These are phyloP conservation scores for Orthosia cruda DNA, from an alignment of 2,888 invertebrate genomes.

Conservation along the genomic window DNA sequence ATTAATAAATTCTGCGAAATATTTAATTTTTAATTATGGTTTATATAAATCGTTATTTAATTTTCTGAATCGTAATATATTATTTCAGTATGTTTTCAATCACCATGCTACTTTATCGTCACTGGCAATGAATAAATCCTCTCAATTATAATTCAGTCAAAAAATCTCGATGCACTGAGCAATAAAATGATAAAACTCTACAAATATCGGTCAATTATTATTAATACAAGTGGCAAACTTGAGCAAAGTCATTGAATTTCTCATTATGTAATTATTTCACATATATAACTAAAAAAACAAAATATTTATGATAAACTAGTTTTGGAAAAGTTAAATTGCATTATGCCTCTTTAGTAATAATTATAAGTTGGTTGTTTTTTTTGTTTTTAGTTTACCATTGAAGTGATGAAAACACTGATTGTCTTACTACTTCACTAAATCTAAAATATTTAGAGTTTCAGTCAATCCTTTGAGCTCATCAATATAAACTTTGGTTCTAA, in stretches of 20 bases:
- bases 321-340: not conserved
- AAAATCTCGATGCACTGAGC: not conserved
- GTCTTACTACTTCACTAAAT: slow-evolving; percentile 7
- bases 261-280: not conserved
- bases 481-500: slow-evolving; percentile 39
- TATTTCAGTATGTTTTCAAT: not conserved
- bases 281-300: too few species aligned
- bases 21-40: not conserved
- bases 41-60: not conserved
- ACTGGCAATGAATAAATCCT: not conserved
- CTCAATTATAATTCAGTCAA: not conserved
- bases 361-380: not conserved
- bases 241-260: not conserved
- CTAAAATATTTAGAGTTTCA: slow-evolving; percentile 17
- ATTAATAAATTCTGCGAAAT: not conserved
- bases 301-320: not conserved
- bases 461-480: slow-evolving; percentile 18
- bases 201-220: not conserved
- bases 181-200: not conserved
- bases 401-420: not conserved
- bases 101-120: not conserved
- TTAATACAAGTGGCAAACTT: not conserved
- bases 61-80: not conserved
- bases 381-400: not conserved
- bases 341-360: not conserved